Evolutionary conservation across 2,113 vertebrate species (phyloP).

Genomic region (Lichenostomus cassidix): DNA sequence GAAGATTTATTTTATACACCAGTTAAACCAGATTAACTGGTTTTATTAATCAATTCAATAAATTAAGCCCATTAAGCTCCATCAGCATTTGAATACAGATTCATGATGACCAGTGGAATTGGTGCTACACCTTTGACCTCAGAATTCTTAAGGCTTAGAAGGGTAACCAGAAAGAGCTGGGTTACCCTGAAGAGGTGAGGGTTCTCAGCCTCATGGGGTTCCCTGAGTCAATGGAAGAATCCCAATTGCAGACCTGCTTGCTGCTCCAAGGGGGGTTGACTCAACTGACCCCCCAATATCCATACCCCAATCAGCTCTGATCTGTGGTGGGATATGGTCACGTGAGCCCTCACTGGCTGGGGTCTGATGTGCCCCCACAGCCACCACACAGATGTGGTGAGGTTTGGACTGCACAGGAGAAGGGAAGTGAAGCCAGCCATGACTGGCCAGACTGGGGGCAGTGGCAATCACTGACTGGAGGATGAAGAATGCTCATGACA

Average conservation of each 20-base stretch:
- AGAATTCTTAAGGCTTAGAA: background rate
- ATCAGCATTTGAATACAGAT: background rate
- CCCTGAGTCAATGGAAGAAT: background rate
- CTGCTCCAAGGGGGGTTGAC: accelerated
- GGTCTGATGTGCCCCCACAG: background rate
- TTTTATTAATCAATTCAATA: background rate
- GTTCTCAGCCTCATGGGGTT: background rate
- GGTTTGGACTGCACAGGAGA: background rate
- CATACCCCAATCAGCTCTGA: accelerated
- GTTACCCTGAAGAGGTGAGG: background rate
- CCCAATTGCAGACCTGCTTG: background rate
- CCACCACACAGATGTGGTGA: accelerated
- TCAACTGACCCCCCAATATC: background rate
- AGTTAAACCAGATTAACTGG: background rate
- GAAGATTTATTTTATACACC: background rate
- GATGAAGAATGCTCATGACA: background rate
- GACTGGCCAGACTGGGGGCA: background rate
- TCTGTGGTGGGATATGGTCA: background rate
- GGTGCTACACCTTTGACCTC: background rate
- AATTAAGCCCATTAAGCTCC: background rate
- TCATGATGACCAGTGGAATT: background rate
- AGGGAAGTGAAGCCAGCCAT: background rate
- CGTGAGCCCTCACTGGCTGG: background rate
- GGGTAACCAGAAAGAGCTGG: background rate
- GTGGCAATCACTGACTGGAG: background rate